These are phyloP conservation scores for Musca domestica DNA, from an alignment of 1,140 invertebrate species.

Conservation along the genomic window DNA sequence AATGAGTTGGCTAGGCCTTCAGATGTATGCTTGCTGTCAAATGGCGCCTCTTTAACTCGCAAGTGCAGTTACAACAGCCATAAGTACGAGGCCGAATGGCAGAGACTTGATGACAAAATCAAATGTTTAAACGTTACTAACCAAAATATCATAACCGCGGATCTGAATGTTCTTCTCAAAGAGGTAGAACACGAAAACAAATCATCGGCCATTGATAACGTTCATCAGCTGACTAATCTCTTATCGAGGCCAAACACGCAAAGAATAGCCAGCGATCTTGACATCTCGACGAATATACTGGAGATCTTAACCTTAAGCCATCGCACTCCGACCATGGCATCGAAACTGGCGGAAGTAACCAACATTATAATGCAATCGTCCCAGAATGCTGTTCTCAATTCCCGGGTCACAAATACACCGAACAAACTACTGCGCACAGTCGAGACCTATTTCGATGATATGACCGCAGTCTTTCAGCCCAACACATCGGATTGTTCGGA, in stretches of 20 bases:
- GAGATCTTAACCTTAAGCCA: neutral
- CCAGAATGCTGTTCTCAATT: neutral
- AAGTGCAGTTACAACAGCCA: neutral
- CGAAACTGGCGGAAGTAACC: neutral
- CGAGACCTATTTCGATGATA: neutral
- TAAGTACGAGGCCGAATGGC: neutral
- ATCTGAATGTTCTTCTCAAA: neutral
- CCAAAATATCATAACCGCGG: neutral
- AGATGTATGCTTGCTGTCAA: neutral
- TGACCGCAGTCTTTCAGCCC: neutral
- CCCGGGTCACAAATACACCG: neutral
- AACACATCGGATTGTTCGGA: neutral
- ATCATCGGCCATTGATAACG: neutral
- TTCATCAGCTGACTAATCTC: neutral
- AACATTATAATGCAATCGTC: neutral
- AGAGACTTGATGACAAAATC: neutral
- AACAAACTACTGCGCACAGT: neutral
- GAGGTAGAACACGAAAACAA: neutral
- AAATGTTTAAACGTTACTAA: neutral
- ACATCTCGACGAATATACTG: neutral
- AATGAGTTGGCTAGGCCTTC: neutral
- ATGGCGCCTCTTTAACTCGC: neutral
- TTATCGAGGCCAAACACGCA: neutral
- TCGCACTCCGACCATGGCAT: neutral
- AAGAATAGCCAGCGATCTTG: neutral